Evolutionary conservation across 2,113 vertebrate genomes (phyloP).

Genomic region (Ellobius talpinus): DNA sequence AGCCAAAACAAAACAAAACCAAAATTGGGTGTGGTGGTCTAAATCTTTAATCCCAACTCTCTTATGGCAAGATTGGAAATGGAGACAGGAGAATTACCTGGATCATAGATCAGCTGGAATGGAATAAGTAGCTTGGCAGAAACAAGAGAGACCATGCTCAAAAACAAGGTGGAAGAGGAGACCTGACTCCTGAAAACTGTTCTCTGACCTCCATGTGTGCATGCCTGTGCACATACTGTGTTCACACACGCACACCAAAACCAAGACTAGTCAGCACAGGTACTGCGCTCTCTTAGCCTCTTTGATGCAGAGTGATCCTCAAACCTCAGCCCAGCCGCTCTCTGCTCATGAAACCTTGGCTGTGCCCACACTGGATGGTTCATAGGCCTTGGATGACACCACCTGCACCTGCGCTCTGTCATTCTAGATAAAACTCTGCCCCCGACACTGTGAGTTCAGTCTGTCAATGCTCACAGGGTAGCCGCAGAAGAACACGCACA

Average conservation of each 20-base stretch:
- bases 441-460: not conserved
- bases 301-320: not conserved
- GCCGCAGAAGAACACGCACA: not conserved
- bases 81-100: not conserved
- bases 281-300: not conserved
- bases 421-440: not conserved
- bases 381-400: not conserved
- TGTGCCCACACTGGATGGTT: not conserved
- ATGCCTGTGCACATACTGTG: fast-evolving
- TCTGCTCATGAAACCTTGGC: not conserved
- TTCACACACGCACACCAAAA: not conserved
- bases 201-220: not conserved
- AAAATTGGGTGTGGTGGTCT: not conserved
- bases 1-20: not conserved
- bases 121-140: not conserved
- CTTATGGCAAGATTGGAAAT: not conserved
- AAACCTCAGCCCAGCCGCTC: not conserved
- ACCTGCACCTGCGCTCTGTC: not conserved
- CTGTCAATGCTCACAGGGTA: not conserved
- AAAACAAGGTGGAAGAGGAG: not conserved
- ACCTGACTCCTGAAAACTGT: not conserved
- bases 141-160: not conserved
- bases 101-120: not conserved
- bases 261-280: not conserved
- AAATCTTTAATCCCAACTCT: not conserved